Evolutionary conservation across 2,888 invertebrate genomes (phyloP).

Genomic region (Hirtodrosophila duncani): DNA sequence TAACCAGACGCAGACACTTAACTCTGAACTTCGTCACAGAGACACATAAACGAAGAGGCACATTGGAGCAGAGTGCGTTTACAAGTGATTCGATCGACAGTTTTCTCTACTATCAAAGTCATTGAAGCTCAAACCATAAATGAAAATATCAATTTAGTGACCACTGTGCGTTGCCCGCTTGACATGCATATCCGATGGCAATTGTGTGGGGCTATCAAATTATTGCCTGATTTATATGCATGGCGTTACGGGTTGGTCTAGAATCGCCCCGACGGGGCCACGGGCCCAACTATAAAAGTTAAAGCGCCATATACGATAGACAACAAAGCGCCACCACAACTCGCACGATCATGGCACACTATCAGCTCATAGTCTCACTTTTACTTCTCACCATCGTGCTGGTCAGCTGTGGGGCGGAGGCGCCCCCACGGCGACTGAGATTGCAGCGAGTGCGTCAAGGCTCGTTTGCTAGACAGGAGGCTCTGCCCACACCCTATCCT

Average conservation of each 20-base stretch:
- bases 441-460: slow-evolving; percentile 40
- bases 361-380: slow-evolving; percentile 39
- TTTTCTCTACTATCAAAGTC: too few relatives aligned
- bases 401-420: slow-evolving; percentile 32
- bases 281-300: slow-evolving; percentile 52
- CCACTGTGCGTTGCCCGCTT: slow-evolving; percentile 58
- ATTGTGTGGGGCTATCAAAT: slow-evolving; percentile 38
- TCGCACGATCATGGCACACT: slow-evolving; percentile 52
- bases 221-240: slow-evolving; percentile 63
- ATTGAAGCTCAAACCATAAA: too few relatives aligned
- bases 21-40: slow-evolving; percentile 48
- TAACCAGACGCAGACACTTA: slow-evolving; percentile 29
- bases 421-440: slow-evolving; percentile 36
- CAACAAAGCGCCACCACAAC: slow-evolving; percentile 46
- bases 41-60: too few relatives aligned
- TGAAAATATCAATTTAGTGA: too few relatives aligned
- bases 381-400: slow-evolving; percentile 46
- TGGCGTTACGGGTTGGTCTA: slow-evolving; percentile 38
- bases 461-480: slow-evolving; percentile 54
- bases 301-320: slow-evolving; percentile 36
- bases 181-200: slow-evolving; percentile 57
- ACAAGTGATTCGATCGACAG: not conserved
- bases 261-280: slow-evolving; percentile 40
- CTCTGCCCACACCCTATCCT: slow-evolving; percentile 64
- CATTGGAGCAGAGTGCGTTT: slow-evolving; percentile 12